Percentiles rank a stretch among this genome's conserved stretches.
phyloP scores from a whole-genome alignment of 2,797 vertebrate species.

The Ataeniobius toweri region DNA sequence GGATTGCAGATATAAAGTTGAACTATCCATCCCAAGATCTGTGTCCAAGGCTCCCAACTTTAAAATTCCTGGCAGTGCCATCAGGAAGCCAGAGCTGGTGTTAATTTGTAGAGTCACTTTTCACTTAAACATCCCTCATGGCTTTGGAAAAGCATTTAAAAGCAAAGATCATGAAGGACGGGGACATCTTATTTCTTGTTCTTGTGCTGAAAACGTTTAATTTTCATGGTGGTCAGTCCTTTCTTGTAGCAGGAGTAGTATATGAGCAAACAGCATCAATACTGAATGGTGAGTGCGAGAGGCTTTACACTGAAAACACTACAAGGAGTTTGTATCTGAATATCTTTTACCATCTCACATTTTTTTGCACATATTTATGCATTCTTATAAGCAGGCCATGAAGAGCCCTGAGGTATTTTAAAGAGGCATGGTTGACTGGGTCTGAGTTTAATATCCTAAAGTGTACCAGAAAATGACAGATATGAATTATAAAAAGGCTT shows the following conservation, averaged over 20 bases:
- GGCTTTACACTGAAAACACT: neutral
- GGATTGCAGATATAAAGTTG: slow-evolving; percentile 31
- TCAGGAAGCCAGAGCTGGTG: slow-evolving; percentile 11
- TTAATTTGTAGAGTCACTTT: slow-evolving; percentile 54
- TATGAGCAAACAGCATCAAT: slow-evolving; percentile 19
- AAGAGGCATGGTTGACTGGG: neutral
- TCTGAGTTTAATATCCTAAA: slow-evolving; percentile 10
- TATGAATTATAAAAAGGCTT: neutral
- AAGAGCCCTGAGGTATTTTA: slow-evolving; percentile 9
- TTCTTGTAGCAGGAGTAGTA: slow-evolving; percentile 27
- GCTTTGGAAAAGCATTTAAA: slow-evolving; percentile 45
- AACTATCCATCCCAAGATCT: slow-evolving; percentile 15
- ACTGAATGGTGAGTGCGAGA: slow-evolving; percentile 6
- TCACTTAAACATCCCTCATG: slow-evolving; percentile 44
- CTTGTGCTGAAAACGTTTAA: slow-evolving; percentile 47
- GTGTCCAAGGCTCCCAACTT: slow-evolving; percentile 1
- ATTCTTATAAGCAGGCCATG: neutral
- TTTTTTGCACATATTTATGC: slow-evolving; percentile 8
- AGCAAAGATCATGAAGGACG: slow-evolving; percentile 42
- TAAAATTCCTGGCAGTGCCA: slow-evolving; percentile 21
- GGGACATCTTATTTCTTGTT: slow-evolving; percentile 40
- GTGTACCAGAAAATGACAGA: slow-evolving; percentile 16
- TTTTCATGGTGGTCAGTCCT: slow-evolving; percentile 46
- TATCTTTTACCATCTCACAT: neutral
- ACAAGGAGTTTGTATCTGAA: neutral